These are phyloP conservation scores for Gambusia affinis DNA, from an alignment of 2,113 vertebrate species.

Conservation along the genomic window DNA sequence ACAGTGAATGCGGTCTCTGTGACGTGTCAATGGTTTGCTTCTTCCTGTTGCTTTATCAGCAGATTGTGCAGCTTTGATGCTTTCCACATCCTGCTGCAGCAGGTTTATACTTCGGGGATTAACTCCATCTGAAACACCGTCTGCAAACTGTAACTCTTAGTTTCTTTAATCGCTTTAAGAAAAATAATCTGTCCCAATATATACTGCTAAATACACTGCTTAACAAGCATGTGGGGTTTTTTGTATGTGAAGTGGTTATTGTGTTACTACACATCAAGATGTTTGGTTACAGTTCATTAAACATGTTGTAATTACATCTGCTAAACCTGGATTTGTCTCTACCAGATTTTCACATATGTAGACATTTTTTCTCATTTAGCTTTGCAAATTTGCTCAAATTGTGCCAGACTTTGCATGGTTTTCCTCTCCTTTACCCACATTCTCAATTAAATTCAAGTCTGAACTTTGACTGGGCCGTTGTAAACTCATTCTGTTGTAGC, in stretches of 20 bases:
- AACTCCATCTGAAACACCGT: background rate
- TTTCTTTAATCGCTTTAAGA: background rate
- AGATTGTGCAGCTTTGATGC: background rate
- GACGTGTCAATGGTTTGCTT: background rate
- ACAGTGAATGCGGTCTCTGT: background rate
- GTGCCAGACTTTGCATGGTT: background rate
- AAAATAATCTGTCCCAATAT: background rate
- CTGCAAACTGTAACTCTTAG: background rate
- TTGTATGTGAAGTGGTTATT: background rate
- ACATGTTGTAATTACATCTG: background rate
- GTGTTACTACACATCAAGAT: no score
- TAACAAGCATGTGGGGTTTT: background rate
- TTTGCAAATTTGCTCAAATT: background rate
- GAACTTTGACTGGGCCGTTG: background rate
- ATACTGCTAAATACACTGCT: background rate
- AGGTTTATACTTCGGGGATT: background rate
- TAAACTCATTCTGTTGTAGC: background rate
- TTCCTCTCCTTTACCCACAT: background rate
- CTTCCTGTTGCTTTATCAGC: background rate
- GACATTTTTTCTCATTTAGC: background rate
- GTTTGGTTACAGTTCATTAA: no score
- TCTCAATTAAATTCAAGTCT: background rate
- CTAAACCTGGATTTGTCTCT: background rate
- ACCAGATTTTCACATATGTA: background rate
- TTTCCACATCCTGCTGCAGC: background rate